These are phyloP conservation scores for Bembecia ichneumoniformis DNA, from an alignment of 2,888 invertebrate species.

Conservation along the genomic window DNA sequence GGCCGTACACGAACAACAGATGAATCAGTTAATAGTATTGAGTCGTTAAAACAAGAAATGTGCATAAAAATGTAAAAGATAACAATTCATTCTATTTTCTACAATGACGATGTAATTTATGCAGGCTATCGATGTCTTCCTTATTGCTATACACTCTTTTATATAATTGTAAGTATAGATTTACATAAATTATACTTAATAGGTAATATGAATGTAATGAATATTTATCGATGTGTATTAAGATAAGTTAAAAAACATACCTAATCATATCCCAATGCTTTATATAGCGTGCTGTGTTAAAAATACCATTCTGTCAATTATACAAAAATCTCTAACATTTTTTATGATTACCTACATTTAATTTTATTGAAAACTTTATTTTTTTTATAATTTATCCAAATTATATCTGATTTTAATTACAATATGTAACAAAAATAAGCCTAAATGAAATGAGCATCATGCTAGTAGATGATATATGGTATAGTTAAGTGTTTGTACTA, in stretches of 20 bases:
- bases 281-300: not conserved
- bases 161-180: conserved; percentile 57
- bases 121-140: conserved; percentile 73
- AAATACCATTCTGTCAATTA: conserved; percentile 3
- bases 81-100: conserved; percentile 25
- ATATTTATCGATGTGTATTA: conserved; percentile 8
- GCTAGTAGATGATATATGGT: conserved; percentile 1
- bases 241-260: not conserved
- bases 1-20: too few relatives aligned
- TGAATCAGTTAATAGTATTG: too few relatives aligned
- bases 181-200: conserved; percentile 9
- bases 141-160: conserved; percentile 69
- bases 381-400: not conserved
- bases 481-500: conserved; percentile 34
- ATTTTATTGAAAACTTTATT: not conserved
- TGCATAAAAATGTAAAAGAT: conserved; percentile 1
- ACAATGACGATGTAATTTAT: conserved; percentile 56
- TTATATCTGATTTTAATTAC: not conserved
- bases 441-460: not conserved
- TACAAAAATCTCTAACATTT: not conserved
- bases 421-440: not conserved
- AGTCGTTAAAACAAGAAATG: conserved; percentile 1
- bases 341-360: not conserved
- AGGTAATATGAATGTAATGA: conserved; percentile 4
- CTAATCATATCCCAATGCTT: conserved; percentile 1